phyloP scores from a whole-genome alignment of 2,797 vertebrate genomes.

The Hybognathus amarus region DNA sequence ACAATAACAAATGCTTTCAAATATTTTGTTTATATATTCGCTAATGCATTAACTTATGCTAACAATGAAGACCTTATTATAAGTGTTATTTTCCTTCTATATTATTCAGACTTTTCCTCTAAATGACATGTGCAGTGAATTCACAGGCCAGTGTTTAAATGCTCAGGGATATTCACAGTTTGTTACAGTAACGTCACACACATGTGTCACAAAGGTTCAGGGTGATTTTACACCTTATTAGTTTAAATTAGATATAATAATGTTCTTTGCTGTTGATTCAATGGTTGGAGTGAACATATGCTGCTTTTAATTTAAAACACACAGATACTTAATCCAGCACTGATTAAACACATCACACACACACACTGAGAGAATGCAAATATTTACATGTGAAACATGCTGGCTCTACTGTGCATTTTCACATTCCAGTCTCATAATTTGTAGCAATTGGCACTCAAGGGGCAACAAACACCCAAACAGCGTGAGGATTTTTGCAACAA shows the following conservation, averaged over 20 bases:
- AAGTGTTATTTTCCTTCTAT: no score
- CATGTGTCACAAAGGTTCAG: no score
- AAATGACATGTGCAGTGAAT: not conserved
- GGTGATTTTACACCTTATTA: not conserved
- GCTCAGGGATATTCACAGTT: not conserved
- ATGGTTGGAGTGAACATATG: conserved; percentile 34
- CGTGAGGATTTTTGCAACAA: no score
- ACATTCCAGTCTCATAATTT: not conserved
- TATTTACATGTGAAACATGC: not conserved
- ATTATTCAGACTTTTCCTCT: not conserved
- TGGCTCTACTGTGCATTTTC: not conserved
- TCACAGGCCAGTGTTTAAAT: no score
- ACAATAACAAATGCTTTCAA: not conserved
- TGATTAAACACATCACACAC: conserved; percentile 1
- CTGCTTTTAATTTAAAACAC: conserved; percentile 39
- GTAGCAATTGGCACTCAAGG: no score
- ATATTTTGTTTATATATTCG: not conserved
- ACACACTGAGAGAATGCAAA: not conserved
- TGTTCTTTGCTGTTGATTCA: conserved; percentile 49
- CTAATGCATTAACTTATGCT: not conserved
- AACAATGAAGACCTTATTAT: not conserved
- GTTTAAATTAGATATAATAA: not conserved
- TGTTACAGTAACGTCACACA: conserved; percentile 3
- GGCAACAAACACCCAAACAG: no score
- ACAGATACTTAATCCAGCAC: conserved; percentile 29